Evolutionary conservation across 2,797 vertebrate genomes (phyloP), one percentile per base, ranked within the genome.

Genomic region (Sebastes taczanowskii): DNA sequence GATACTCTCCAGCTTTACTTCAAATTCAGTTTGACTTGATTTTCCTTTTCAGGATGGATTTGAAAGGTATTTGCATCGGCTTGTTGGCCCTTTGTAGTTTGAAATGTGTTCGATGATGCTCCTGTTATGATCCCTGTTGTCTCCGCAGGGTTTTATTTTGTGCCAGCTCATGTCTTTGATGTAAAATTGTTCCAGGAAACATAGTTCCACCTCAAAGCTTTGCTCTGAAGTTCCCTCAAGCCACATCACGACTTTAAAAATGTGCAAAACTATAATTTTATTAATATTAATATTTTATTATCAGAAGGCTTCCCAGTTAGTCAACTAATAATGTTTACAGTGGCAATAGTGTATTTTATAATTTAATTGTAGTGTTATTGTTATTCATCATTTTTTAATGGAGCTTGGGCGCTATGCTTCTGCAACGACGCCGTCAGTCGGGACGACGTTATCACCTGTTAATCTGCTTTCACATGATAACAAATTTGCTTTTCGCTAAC

Each of bases 151-250:
- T 75, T 76, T 80, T 52, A 67, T 78, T 66, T 71, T 46, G 29
- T 74, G 69, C 78, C 83, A 80, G 65, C 75, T 74, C 25, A 0
- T 7, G 52, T 25, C 67, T 90, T 88, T 91, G 86, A 85, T 85
- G 64, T 79, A 2, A 86, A 80, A 82, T 81, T 81, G 64, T 86
- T 86, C 87, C 61, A 62, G 75, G 84, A 87, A 88, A 67, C 6
- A 0, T 22, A 18, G 7, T 58, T 86, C 30, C 53, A 61, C 20
- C 70, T 58, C 4, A 6, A 46, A 1, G 7, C 5, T 46, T 52
- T 82, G 18, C 52, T 72, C 60, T 52, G 56, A 66, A 74, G 72
- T 34, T 49, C 46, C 60, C 23, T 84, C 32, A 73, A 67, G 29
- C 7, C 55, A 49, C 4, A 23, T 4, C 11, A 0, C 42, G 2